These are phyloP conservation scores for Helicolenus hilgendorfi DNA, from an alignment of 2,797 vertebrate genomes.

Conservation along the genomic window DNA sequence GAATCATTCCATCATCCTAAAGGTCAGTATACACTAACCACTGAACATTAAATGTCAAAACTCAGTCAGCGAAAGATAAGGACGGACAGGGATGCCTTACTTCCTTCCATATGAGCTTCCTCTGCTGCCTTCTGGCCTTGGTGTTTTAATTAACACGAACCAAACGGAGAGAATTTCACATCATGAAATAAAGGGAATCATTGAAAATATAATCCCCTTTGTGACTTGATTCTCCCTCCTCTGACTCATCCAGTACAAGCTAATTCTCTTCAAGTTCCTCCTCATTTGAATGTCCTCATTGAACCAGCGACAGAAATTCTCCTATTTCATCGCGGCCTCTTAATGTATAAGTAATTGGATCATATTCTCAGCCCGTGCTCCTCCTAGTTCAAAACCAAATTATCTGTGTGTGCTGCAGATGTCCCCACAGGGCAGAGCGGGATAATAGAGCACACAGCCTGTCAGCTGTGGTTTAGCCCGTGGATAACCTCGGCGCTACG, in stretches of 20 bases:
- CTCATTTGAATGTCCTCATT: constrained; percentile 59
- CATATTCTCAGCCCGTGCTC: constrained; percentile 73
- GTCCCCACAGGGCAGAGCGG: constrained; percentile 67
- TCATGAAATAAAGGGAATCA: constrained; percentile 50
- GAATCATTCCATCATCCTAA: background rate
- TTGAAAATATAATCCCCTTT: constrained; percentile 63
- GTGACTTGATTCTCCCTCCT: constrained; percentile 47
- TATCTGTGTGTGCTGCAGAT: constrained; percentile 71
- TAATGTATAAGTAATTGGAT: constrained; percentile 85
- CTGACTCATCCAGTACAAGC: constrained; percentile 34
- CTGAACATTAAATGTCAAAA: background rate
- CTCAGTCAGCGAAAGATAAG: background rate
- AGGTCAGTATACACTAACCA: background rate
- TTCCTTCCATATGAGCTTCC: background rate
- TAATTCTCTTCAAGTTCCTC: constrained; percentile 60
- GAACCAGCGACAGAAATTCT: constrained; percentile 62
- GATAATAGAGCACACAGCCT: constrained; percentile 55
- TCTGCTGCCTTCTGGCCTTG: constrained; percentile 5
- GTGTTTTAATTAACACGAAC: constrained; percentile 61
- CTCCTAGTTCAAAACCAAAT: constrained; percentile 78
- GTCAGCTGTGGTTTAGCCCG: constrained; percentile 57
- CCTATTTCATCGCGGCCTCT: constrained; percentile 70
- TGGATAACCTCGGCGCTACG: constrained; percentile 58
- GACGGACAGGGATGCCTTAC: background rate
- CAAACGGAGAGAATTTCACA: constrained; percentile 27